Conservation (phyloP, 1,140 invertebrate species). For the Trichogramma pretiosum region DNA sequence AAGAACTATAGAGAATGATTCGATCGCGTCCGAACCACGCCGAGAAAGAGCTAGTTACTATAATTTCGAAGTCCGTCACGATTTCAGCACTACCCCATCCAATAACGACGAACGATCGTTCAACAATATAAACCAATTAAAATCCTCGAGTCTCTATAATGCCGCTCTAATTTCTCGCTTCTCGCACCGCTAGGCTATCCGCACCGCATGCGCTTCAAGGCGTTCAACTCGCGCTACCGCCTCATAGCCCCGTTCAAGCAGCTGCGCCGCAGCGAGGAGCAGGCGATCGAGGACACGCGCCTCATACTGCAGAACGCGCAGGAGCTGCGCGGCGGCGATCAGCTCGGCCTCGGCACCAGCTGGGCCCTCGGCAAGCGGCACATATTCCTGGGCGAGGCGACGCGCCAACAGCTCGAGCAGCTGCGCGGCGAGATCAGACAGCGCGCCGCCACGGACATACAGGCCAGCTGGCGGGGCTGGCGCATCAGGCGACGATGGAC, state of each 20-base stretch:
- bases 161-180: no score
- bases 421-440: constrained; percentile 66
- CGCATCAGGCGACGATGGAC: not conserved
- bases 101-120: no score
- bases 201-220: constrained; percentile 89
- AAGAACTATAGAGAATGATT: no score
- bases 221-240: constrained; percentile 80
- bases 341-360: constrained; percentile 58
- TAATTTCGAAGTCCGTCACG: no score
- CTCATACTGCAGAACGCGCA: constrained; percentile 63
- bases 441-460: constrained; percentile 58
- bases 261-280: constrained; percentile 67
- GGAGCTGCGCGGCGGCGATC: constrained; percentile 46
- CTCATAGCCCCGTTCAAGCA: constrained; percentile 70
- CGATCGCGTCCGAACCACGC: no score
- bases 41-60: no score
- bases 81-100: no score
- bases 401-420: constrained; percentile 79
- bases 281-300: constrained; percentile 70
- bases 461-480: constrained; percentile 23
- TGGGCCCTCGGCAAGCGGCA: constrained; percentile 90
- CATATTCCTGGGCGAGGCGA: constrained; percentile 88
- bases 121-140: no score
- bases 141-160: no score
- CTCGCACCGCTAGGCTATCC: constrained; percentile 72